Conservation (phyloP, 2,888 invertebrate genomes). For the Cephus sareptanus region DNA sequence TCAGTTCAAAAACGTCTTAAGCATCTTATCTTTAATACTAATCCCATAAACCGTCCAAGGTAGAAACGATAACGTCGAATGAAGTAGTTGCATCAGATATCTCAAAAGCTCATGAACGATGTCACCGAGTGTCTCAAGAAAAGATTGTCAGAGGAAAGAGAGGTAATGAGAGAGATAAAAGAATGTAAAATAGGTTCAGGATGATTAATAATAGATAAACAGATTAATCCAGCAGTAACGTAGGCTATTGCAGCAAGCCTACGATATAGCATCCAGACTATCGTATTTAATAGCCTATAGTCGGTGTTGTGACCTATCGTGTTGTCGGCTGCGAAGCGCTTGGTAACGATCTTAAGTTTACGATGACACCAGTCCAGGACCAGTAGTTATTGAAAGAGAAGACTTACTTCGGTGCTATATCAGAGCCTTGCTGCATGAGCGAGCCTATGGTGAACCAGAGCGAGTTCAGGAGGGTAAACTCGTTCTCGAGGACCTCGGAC, state of each 20-base stretch:
- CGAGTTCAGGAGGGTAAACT: conserved; percentile 90
- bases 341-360: neutral
- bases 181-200: neutral
- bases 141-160: conserved; percentile 5
- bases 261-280: conserved; percentile 58
- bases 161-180: conserved; percentile 4
- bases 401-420: conserved; percentile 91
- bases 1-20: neutral
- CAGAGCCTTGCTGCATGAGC: conserved; percentile 93
- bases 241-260: conserved; percentile 60
- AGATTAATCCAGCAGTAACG: conserved; percentile 33
- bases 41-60: neutral
- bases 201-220: neutral
- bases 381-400: conserved; percentile 5
- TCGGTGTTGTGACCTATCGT: neutral
- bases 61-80: neutral
- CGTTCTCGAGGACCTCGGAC: conserved; percentile 88
- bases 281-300: conserved; percentile 16
- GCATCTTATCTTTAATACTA: neutral
- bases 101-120: neutral
- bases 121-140: conserved; percentile 11
- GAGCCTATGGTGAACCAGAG: conserved; percentile 96
- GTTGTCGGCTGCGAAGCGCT: neutral
- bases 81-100: neutral
- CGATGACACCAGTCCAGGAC: neutral